Evolutionary conservation across 2,888 invertebrate genomes (phyloP), one percentile per base, ranked within the genome.

Genomic region (Polyommatus icarus): DNA sequence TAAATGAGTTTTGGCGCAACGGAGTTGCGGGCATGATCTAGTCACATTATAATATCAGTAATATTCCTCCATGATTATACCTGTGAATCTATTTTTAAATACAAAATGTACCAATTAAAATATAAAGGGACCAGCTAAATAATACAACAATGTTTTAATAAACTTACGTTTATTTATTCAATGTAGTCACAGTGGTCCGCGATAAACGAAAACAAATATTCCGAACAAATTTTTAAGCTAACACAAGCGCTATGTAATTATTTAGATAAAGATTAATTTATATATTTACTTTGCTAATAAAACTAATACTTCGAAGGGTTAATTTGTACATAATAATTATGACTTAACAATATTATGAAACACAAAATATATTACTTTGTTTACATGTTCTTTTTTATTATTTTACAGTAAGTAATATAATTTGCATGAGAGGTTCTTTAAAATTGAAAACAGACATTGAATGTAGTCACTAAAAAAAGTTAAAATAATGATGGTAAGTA

Each of bases 111-210:
- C 15, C 1, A 54, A 10, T 71, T 71, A 8, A 40, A 32, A 36
- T 36, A 40, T 72, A 72, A 40, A 50, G 1, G 54, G 54, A 18
- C 1, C 54, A 18, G 54, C 18, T 50, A 75, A 75, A 73, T 75
- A 75, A 75, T 18, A 75, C 75, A 75, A 29, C 29, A 20, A 54
- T 75, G 29, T 75, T 75, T 75, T 75, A 54, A 54, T 75, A 75
- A 50, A 54, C 54, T 75, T 32, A 54, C 29, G 12, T 75, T 75
- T 75, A 75, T 75, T 54, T 75, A 75, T 54, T 54, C 50, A 54
- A 54, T 29, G 75, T 54, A 75, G 75, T 57, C 54, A 77, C 59
- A 88, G 87, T 91, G 90, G 90, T 91, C 91, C 91, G 88, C 86
- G 84, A 84, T 84, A 85, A 84, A 88, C 82, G 83, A 79, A 83